These are phyloP conservation scores for Mesorhabditis spiculigera DNA, from an alignment of 2,888 invertebrate species.

Conservation along the genomic window DNA sequence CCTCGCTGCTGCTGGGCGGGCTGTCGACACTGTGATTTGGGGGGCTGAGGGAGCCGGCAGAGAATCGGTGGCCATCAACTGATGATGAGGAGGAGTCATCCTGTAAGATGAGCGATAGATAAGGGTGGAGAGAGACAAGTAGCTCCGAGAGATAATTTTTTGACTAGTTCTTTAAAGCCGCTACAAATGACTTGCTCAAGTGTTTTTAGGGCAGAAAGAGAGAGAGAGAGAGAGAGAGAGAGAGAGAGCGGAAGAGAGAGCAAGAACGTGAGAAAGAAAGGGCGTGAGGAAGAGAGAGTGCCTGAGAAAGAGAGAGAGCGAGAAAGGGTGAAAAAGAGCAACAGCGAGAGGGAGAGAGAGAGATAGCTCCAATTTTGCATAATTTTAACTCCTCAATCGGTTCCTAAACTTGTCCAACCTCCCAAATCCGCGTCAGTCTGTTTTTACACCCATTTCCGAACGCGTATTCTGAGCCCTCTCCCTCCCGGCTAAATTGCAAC, in stretches of 20 bases:
- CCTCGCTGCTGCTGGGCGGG: not conserved
- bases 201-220: conserved; percentile 8
- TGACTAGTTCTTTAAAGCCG: too few relatives aligned
- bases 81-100: not conserved
- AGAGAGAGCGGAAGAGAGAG: conserved; percentile 9
- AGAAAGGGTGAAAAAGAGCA: not conserved
- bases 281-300: conserved; percentile 1
- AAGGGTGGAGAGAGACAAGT: too few relatives aligned
- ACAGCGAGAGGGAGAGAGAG: not conserved
- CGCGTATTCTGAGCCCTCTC: too few relatives aligned
- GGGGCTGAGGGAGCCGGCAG: not conserved
- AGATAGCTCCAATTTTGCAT: not conserved
- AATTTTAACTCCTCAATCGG: too few relatives aligned
- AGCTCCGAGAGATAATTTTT: too few relatives aligned
- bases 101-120: conserved; percentile 1
- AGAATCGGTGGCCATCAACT: not conserved
- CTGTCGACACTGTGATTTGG: not conserved
- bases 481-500: too few relatives aligned
- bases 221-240: conserved; percentile 6
- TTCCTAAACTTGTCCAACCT: too few relatives aligned
- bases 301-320: not conserved
- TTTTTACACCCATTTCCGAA: too few relatives aligned
- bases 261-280: conserved; percentile 4
- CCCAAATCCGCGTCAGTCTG: too few relatives aligned
- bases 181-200: too few relatives aligned